phyloP scores from a whole-genome alignment of 2,113 vertebrate genomes.

The Hippolais icterina region DNA sequence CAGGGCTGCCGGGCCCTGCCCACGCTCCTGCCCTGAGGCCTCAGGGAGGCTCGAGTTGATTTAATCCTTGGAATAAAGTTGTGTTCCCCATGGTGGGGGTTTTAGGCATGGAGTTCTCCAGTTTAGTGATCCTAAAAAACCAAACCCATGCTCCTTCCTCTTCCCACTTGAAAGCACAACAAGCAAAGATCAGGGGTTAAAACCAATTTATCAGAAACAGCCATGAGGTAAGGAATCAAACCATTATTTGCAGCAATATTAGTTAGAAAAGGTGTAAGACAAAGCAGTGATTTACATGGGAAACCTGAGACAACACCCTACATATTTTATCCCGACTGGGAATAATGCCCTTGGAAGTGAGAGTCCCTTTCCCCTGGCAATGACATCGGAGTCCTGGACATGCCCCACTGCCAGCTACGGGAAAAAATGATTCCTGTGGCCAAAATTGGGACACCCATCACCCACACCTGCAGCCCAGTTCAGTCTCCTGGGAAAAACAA shows the following conservation, averaged over 20 bases:
- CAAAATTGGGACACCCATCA: background rate
- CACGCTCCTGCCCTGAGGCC: background rate
- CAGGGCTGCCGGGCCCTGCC: background rate
- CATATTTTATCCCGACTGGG: background rate
- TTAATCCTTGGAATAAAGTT: background rate
- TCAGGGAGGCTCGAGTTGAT: background rate
- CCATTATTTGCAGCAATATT: background rate
- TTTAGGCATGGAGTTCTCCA: background rate
- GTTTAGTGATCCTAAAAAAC: background rate
- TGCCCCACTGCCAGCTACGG: background rate
- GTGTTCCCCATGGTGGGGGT: background rate
- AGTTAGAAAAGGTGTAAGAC: background rate
- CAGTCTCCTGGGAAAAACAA: background rate
- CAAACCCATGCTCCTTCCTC: too few species aligned
- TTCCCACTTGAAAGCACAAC: fast-evolving
- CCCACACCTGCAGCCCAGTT: background rate
- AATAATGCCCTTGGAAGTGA: background rate
- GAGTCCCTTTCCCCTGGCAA: background rate
- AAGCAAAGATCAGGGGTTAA: background rate
- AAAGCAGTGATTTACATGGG: background rate
- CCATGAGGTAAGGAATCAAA: background rate
- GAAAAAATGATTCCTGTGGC: fast-evolving
- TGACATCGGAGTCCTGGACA: background rate
- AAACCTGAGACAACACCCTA: fast-evolving
- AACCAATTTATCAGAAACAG: background rate